Conservation (phyloP, 2,888 invertebrate genomes). For the Gerosis bhagava region DNA sequence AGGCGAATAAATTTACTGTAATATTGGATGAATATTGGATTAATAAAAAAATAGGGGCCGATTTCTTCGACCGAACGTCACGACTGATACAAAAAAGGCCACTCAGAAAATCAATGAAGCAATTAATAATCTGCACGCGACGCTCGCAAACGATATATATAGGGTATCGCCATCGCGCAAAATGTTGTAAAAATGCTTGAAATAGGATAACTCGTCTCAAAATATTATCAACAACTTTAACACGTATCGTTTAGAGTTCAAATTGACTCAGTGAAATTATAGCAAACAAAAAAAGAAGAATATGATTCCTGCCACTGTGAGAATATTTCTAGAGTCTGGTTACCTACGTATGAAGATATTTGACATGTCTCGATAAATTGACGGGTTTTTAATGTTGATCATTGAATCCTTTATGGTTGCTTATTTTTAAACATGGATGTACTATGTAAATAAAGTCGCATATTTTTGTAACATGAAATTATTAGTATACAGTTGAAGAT, state of each 20-base stretch:
- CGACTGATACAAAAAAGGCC: conserved; percentile 30
- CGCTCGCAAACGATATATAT: conserved; percentile 22
- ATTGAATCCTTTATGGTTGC: conserved; percentile 1
- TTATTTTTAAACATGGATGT: too few species aligned
- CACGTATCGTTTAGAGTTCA: conserved; percentile 4
- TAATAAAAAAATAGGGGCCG: conserved; percentile 10
- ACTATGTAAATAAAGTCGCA: too few species aligned
- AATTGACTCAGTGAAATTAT: background rate
- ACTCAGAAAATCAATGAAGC: conserved; percentile 52
- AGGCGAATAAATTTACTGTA: conserved; percentile 5
- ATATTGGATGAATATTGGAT: conserved; percentile 6
- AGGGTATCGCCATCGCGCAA: conserved; percentile 24
- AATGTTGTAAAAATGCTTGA: conserved; percentile 29
- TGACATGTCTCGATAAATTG: conserved; percentile 40
- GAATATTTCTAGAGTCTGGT: conserved; percentile 36
- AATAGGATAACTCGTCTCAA: conserved; percentile 9
- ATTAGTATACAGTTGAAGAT: too few species aligned
- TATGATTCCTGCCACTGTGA: conserved; percentile 38
- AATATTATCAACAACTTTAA: conserved; percentile 8
- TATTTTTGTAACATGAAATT: too few species aligned
- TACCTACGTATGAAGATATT: conserved; percentile 34
- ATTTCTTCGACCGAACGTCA: conserved; percentile 22
- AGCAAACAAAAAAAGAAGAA: conserved; percentile 6
- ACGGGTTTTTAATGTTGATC: conserved; percentile 23
- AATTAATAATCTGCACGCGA: conserved; percentile 54